These are phyloP conservation scores for Eonycteris spelaea DNA, from an alignment of 2,113 vertebrate species.

Conservation along the genomic window DNA sequence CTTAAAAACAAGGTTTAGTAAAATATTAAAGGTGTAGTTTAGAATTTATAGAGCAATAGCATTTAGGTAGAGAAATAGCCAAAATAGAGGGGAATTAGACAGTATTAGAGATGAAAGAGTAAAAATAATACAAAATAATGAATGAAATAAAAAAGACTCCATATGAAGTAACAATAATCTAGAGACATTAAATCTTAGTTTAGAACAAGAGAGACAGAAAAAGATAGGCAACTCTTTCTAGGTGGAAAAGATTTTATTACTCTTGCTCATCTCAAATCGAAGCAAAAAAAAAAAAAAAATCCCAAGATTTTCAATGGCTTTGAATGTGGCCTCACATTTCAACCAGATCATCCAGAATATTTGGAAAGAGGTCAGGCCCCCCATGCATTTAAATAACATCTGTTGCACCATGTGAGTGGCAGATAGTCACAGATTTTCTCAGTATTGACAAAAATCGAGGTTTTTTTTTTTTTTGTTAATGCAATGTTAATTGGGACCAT, in stretches of 20 bases:
- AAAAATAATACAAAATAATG: background rate
- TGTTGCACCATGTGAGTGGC: background rate
- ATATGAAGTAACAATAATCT: background rate
- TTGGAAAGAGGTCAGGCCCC: background rate
- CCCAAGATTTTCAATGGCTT: background rate
- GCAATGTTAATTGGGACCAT: constrained; percentile 56
- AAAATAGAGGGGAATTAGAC: background rate
- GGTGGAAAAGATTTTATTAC: background rate
- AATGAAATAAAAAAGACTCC: background rate
- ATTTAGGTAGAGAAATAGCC: background rate
- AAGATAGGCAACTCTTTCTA: background rate
- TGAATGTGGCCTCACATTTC: background rate
- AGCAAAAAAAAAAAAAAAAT: background rate
- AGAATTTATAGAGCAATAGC: background rate
- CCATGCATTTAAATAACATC: background rate
- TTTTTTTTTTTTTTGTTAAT: constrained; percentile 34
- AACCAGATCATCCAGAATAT: background rate
- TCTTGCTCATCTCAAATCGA: background rate
- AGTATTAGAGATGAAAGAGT: background rate
- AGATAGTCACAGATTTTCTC: constrained; percentile 35
- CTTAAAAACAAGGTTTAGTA: background rate
- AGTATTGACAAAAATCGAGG: constrained; percentile 65
- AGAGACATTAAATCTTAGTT: background rate
- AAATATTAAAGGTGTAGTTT: constrained; percentile 8
- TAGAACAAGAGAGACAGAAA: background rate